phyloP scores from a whole-genome alignment of 2,888 invertebrate genomes.

The Parelbella ahira region DNA sequence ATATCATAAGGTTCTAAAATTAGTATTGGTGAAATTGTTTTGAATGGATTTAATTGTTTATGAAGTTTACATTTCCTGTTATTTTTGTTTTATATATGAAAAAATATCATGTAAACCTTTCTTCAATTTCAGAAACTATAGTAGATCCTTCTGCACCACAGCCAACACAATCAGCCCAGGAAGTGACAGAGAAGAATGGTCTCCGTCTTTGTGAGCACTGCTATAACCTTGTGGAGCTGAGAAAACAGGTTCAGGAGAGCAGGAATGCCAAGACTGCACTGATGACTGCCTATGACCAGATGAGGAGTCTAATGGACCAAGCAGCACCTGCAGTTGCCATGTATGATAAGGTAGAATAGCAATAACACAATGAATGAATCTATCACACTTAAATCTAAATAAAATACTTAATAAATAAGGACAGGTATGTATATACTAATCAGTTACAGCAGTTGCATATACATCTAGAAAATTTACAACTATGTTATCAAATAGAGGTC shows the following conservation, averaged over 20 bases:
- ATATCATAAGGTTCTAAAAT: too few relatives aligned
- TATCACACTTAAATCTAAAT: too few relatives aligned
- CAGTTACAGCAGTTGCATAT: too few relatives aligned
- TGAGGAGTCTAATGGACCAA: conserved; percentile 88
- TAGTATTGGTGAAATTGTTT: too few relatives aligned
- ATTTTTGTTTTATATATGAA: not conserved
- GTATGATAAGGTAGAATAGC: conserved; percentile 84
- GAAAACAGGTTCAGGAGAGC: conserved; percentile 89
- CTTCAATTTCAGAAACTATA: conserved; percentile 67
- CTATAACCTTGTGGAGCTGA: conserved; percentile 88
- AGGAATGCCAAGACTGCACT: conserved; percentile 89
- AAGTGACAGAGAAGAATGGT: conserved; percentile 77
- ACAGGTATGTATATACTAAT: too few relatives aligned
- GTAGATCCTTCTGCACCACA: conserved; percentile 68
- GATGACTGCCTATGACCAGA: conserved; percentile 90
- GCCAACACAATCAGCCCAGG: conserved; percentile 46
- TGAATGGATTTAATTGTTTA: too few relatives aligned
- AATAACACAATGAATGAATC: too few relatives aligned
- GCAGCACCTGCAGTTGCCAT: conserved; percentile 84
- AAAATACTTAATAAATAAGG: too few relatives aligned
- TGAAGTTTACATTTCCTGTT: too few relatives aligned
- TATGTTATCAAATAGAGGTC: too few relatives aligned
- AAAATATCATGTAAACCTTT: not conserved
- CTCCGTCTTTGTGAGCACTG: conserved; percentile 89
- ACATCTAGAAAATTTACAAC: too few relatives aligned